Conservation (phyloP, 2,113 vertebrate species). For the Campylorhamphus procurvoides region DNA sequence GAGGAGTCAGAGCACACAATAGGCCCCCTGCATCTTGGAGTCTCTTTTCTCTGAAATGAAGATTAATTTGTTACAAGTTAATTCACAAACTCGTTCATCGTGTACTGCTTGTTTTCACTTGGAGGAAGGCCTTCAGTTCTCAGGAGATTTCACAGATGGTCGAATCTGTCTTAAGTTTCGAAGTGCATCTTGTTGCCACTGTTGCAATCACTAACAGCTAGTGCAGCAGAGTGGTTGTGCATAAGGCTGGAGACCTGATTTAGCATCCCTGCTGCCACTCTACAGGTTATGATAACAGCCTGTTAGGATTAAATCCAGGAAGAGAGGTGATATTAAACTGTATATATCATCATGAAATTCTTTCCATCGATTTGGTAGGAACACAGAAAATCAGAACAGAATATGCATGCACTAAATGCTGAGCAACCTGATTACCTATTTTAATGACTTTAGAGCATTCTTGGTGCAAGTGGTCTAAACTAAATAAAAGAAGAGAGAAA, state of each 20-base stretch:
- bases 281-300: not conserved
- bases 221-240: not conserved
- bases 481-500: not conserved
- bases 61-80: not conserved
- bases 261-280: not conserved
- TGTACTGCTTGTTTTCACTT: not conserved
- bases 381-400: not conserved
- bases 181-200: not conserved
- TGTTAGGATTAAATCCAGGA: not conserved
- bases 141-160: not conserved
- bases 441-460: not conserved
- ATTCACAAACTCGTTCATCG: not conserved
- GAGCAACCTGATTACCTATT: not conserved
- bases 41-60: not conserved
- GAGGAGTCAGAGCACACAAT: not conserved
- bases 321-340: not conserved
- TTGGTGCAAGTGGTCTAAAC: not conserved
- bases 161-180: rapidly evolving
- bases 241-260: not conserved
- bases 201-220: not conserved
- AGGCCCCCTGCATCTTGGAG: rapidly evolving
- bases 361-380: not conserved
- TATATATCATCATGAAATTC: not conserved
- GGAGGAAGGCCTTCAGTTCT: not conserved
- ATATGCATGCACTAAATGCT: not conserved